Base-by-base conservation (phyloP, 2,113 vertebrate species). In the Dasyornis broadbenti region DNA sequence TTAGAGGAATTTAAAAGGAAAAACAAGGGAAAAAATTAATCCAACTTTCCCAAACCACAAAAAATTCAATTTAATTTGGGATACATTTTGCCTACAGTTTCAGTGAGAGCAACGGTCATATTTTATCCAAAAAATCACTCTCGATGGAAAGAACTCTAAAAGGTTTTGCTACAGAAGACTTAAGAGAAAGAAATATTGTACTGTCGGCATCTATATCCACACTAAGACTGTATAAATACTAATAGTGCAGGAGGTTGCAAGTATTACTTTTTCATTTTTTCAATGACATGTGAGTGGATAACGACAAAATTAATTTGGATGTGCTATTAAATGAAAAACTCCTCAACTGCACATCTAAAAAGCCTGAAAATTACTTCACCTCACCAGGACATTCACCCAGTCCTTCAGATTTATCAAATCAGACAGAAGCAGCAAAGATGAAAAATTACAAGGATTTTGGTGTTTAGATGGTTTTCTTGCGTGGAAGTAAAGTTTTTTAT, bases 1-100 rank as follows among this genome's bases (percentile, higher is more conserved):
- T 92, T 44, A 78, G 53, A 89, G 76, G 72, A 94, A 95, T 75
- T 66, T 19, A 64, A 87, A 65, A 92, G 21, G 22, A 83, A 92
- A 94, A 94, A 69, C 22, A 66, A 57, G 40, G 53, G 53, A 17
- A 40, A 89, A 85, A 69, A 65, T 17, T 53, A 82, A 88, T 88
- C 31, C 63, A 86, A n/a, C 59, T 85, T 95, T 91, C 71, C 71
- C 79, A 93, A 95, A 91, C 63, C 87, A 96, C 66, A 96, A 59
- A 93, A 92, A 77, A 56, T 20, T 83, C 71, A 63, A 33, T 73
- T 82, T 92, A 26, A 59, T 82, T 93, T 66, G 75, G 70, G 83
- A 82, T 87, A 85, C 35, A 73, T 85, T 91, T 85, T 87, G 59
- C 66, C 85, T 82, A 68, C 82, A 88, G 35, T 14, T 85, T 92